These are phyloP conservation scores for Drosophila willistoni DNA, from an alignment of 1,140 invertebrate species.

Conservation along the genomic window DNA sequence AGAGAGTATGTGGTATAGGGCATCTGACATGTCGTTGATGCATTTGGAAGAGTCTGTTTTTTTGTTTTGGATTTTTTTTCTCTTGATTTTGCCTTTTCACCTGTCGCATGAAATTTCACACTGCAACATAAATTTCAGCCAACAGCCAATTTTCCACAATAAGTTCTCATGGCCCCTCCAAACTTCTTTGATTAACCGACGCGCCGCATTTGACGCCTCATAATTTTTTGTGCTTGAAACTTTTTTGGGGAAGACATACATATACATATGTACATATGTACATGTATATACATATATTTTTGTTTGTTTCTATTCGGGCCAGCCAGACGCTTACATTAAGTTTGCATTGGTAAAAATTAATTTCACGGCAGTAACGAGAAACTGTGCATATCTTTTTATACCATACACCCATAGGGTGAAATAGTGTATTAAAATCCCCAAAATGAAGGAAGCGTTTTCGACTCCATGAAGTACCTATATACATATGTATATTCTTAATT, in stretches of 20 bases:
- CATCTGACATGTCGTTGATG: conserved; percentile 55
- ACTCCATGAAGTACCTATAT: too few species aligned
- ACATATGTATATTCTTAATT: too few species aligned
- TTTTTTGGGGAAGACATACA: conserved; percentile 53
- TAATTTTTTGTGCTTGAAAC: conserved; percentile 67
- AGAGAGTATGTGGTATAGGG: conserved; percentile 4
- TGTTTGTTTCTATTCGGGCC: conserved; percentile 38
- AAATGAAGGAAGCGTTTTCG: too few species aligned
- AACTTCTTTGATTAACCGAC: conserved; percentile 39
- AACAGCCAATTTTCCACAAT: conserved; percentile 49
- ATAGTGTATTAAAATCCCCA: too few species aligned
- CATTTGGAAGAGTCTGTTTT: conserved; percentile 12
- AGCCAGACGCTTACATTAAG: conserved; percentile 4
- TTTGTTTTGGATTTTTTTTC: background rate
- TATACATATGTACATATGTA: too few species aligned
- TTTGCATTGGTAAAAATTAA: conserved; percentile 70
- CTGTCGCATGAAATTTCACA: conserved; percentile 77
- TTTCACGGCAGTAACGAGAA: conserved; percentile 78
- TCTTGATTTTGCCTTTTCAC: conserved; percentile 64
- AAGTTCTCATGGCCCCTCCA: background rate
- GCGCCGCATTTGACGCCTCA: conserved; percentile 77
- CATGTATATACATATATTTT: conserved; percentile 46
- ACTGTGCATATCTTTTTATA: too few species aligned
- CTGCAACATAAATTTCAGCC: conserved; percentile 71
- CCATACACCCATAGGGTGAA: too few species aligned